Conservation (phyloP, 2,888 invertebrate genomes). For the Nemotelus pantherinus region DNA sequence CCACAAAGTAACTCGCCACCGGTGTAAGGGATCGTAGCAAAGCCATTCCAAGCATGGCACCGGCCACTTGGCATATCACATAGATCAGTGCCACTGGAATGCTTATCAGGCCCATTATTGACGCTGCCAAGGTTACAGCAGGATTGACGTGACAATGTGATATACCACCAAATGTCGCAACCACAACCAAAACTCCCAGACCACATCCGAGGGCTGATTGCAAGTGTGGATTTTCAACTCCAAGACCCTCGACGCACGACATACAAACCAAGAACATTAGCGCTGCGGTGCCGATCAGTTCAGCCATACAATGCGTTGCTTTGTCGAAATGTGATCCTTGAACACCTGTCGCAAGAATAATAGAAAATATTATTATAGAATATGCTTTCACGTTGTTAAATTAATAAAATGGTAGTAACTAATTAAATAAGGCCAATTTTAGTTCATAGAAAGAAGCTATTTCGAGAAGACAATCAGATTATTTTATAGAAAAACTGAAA, state of each 20-base stretch:
- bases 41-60: conserved; percentile 76
- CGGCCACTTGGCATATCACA: conserved; percentile 72
- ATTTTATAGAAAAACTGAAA: too few species aligned
- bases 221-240: conserved; percentile 60
- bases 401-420: too few species aligned
- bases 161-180: conserved; percentile 80
- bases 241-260: conserved; percentile 66
- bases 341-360: background rate
- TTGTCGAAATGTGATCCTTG: conserved; percentile 56
- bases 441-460: too few species aligned
- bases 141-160: conserved; percentile 84
- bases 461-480: too few species aligned
- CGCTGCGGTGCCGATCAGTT: conserved; percentile 74
- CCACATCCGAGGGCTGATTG: conserved; percentile 69
- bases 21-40: conserved; percentile 71
- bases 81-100: conserved; percentile 69
- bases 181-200: conserved; percentile 73
- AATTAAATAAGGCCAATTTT: too few species aligned
- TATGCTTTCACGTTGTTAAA: background rate
- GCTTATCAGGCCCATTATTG: conserved; percentile 61
- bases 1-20: conserved; percentile 50
- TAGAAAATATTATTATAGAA: background rate
- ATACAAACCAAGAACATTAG: conserved; percentile 80
- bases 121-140: conserved; percentile 74
- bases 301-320: conserved; percentile 68